phyloP scores from a whole-genome alignment of 2,888 invertebrate species.

The Eilema caniola region DNA sequence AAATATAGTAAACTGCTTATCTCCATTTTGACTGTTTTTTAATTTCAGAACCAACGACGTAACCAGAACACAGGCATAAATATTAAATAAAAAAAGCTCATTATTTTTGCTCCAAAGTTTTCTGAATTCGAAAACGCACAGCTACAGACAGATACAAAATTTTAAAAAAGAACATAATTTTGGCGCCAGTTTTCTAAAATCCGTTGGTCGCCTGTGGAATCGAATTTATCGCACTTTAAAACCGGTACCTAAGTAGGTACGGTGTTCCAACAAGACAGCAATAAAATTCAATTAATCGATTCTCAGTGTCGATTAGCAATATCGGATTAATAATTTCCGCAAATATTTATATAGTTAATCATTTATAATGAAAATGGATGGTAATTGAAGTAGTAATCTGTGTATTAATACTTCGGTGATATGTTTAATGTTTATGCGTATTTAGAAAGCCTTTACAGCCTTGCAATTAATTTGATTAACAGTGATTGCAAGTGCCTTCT shows the following conservation, averaged over 20 bases:
- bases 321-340: constrained; percentile 35
- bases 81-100: no score
- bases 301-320: constrained; percentile 33
- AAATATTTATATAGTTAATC: constrained; percentile 44
- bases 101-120: no score
- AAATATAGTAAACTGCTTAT: no score
- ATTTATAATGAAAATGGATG: constrained; percentile 19
- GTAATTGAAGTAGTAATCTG: constrained; percentile 47
- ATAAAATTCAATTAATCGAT: constrained; percentile 26
- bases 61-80: no score
- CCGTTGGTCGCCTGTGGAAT: not conserved
- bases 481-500: not conserved
- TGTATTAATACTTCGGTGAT: constrained; percentile 35
- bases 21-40: no score
- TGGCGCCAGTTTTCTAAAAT: not conserved
- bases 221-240: not conserved
- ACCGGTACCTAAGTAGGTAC: no score
- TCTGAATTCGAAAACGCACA: no score
- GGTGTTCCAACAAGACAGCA: not conserved
- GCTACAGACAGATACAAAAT: no score
- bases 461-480: not conserved
- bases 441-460: constrained; percentile 41
- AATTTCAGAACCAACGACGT: no score
- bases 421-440: constrained; percentile 33
- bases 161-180: no score